These are phyloP conservation scores for Morinoia aosen DNA, from an alignment of 2,888 invertebrate species.

Conservation along the genomic window DNA sequence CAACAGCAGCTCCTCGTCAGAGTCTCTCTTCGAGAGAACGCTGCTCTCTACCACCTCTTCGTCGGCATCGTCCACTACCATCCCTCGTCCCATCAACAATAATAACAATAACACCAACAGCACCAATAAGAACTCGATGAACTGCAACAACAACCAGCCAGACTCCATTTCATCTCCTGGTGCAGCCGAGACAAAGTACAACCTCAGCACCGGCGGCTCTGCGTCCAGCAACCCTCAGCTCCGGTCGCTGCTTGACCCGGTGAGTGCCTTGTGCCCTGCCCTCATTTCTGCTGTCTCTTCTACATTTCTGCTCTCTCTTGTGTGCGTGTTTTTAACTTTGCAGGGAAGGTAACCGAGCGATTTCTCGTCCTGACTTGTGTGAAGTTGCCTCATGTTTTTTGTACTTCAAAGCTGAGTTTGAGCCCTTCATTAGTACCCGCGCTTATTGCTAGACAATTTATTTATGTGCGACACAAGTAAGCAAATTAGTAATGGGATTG, in stretches of 20 bases:
- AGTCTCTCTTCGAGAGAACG: constrained; percentile 44
- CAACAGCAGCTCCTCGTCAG: constrained; percentile 31
- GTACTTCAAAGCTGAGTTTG: not conserved
- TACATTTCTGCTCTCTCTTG: no score
- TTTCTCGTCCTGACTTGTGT: not conserved
- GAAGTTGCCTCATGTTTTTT: not conserved
- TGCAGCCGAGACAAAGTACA: constrained; percentile 1
- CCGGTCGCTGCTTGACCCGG: constrained; percentile 41
- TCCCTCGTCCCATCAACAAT: not conserved
- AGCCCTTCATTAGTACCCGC: not conserved
- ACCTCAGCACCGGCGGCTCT: not conserved
- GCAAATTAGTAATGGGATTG: not conserved
- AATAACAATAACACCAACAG: constrained; percentile 49
- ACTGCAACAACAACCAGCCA: not conserved
- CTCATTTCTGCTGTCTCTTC: no score
- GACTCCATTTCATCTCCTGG: constrained; percentile 33
- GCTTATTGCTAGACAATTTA: no score
- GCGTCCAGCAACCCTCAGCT: constrained; percentile 44
- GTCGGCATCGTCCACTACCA: not conserved
- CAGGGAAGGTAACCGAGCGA: not conserved
- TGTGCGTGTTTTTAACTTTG: not conserved
- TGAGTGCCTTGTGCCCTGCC: not conserved
- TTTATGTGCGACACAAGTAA: not conserved
- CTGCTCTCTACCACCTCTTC: constrained; percentile 7
- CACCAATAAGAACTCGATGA: constrained; percentile 47